A percentile compares a stretch with the other conserved stretches of the same genome.
Conservation (phyloP, 2,113 vertebrate species). For the Phyllostomus hastatus region DNA sequence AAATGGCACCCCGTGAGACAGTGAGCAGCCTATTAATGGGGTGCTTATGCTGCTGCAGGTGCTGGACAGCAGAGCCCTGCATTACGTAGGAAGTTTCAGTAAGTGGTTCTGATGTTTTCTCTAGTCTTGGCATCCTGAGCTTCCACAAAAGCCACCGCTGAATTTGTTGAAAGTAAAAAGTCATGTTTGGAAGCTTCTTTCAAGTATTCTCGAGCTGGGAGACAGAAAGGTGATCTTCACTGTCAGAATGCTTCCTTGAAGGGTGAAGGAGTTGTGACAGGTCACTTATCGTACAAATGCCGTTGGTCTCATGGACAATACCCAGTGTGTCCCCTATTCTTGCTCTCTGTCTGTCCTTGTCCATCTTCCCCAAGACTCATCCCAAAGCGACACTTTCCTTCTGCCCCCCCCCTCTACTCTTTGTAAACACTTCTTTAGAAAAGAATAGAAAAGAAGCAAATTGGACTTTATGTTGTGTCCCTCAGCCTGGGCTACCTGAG, state of each 20-base stretch:
- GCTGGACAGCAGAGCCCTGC: background rate
- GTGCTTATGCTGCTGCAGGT: background rate
- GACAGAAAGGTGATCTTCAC: background rate
- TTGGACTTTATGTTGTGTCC: background rate
- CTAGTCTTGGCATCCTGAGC: background rate
- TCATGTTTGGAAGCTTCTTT: background rate
- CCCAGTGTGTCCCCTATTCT: fast-evolving
- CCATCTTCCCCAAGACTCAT: background rate
- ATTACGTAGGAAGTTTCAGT: background rate
- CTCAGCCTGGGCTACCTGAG: background rate
- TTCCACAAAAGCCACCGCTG: background rate
- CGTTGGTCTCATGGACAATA: background rate
- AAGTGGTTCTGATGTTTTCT: background rate
- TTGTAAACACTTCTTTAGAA: background rate
- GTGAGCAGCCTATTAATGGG: fast-evolving
- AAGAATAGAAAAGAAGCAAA: background rate
- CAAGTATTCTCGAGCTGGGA: background rate
- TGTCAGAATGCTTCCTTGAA: background rate
- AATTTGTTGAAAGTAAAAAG: background rate
- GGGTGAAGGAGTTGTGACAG: background rate
- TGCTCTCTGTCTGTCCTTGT: background rate
- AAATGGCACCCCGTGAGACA: background rate
- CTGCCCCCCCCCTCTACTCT: background rate
- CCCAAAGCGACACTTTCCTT: background rate
- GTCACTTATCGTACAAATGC: background rate